phyloP scores from a whole-genome alignment of 2,888 invertebrate genomes.

The Gastrophysa polygoni region DNA sequence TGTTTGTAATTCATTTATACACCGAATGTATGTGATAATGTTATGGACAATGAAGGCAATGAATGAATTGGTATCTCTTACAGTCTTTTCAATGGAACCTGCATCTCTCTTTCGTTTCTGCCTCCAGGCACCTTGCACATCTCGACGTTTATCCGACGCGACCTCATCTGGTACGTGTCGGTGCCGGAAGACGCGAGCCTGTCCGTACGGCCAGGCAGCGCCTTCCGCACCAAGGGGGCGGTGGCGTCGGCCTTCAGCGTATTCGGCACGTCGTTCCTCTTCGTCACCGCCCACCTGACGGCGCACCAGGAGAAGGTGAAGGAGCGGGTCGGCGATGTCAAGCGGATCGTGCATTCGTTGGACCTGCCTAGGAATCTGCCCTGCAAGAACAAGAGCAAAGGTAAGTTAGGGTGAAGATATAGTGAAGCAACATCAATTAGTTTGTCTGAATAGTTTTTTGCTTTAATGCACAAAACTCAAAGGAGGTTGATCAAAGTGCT shows the following conservation, averaged over 20 bases:
- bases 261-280: slow-evolving; percentile 94
- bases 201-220: slow-evolving; percentile 88
- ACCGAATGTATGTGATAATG: too few relatives aligned
- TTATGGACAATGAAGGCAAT: too few relatives aligned
- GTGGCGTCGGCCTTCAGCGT: slow-evolving; percentile 90
- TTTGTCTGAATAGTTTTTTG: too few relatives aligned
- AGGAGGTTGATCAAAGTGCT: too few relatives aligned
- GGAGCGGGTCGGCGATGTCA: slow-evolving; percentile 84
- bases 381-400: slow-evolving; percentile 75
- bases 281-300: slow-evolving; percentile 94
- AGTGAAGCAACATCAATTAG: too few relatives aligned
- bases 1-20: too few relatives aligned
- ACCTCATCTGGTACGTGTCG: slow-evolving; percentile 96
- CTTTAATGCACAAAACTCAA: too few relatives aligned
- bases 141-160: slow-evolving; percentile 85
- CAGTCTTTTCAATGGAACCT: background rate
- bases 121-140: slow-evolving; percentile 80
- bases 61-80: too few relatives aligned
- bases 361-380: slow-evolving; percentile 84
- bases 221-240: slow-evolving; percentile 93
- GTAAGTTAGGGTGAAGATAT: too few relatives aligned
- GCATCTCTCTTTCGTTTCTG: slow-evolving; percentile 19
- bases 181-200: slow-evolving; percentile 86
- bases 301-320: slow-evolving; percentile 90
- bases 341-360: slow-evolving; percentile 78